Percentiles rank a stretch among this genome's conserved stretches.
These are phyloP conservation scores for Pollimyrus isidori DNA, from an alignment of 2,113 vertebrate species.

Conservation along the genomic window DNA sequence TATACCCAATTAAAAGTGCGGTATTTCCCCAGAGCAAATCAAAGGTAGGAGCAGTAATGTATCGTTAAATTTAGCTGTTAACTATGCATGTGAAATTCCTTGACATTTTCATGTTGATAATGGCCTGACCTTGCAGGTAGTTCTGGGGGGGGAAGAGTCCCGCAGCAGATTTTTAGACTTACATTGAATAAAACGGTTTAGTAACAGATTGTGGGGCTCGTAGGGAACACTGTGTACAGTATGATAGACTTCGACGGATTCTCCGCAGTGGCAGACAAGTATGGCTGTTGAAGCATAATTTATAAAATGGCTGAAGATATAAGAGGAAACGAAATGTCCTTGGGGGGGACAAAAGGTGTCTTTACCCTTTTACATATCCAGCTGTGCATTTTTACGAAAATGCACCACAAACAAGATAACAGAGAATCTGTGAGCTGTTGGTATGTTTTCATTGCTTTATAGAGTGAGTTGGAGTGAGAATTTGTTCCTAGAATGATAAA, in stretches of 20 bases:
- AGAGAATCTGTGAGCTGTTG: not conserved
- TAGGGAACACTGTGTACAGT: not conserved
- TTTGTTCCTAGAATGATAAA: not conserved
- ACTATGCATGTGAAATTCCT: not conserved
- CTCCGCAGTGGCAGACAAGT: not conserved
- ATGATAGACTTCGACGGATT: not conserved
- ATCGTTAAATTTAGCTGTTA: not conserved
- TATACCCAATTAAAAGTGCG: not conserved
- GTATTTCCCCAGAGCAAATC: not conserved
- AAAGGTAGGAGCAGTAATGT: not conserved
- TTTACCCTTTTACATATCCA: not conserved
- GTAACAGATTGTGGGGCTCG: not conserved
- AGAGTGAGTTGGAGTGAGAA: not conserved
- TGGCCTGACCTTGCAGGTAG: not conserved
- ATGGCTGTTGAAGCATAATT: not conserved
- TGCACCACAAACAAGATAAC: not conserved
- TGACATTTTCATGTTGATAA: not conserved
- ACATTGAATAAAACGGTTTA: not conserved
- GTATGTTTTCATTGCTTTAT: not conserved
- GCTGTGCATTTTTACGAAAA: not conserved
- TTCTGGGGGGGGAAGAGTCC: not conserved
- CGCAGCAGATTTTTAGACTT: not conserved
- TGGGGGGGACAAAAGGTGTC: not conserved
- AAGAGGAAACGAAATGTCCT: not conserved
- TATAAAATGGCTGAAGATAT: not conserved